Conservation (phyloP, 2,113 vertebrate genomes). For the Hyperopisus bebe region DNA sequence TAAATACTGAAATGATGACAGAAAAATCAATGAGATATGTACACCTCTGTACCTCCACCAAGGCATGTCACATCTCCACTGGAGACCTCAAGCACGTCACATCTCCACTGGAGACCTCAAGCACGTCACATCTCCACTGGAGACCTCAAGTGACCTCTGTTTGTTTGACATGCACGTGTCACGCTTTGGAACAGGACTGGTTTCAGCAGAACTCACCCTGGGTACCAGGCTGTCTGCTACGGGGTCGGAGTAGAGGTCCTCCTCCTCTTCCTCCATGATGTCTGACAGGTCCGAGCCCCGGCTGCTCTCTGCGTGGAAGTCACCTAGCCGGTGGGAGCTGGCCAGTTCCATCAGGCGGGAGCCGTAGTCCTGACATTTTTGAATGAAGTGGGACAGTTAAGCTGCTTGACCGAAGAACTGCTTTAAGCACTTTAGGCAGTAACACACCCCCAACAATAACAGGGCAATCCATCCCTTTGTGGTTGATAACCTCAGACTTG, state of each 20-base stretch:
- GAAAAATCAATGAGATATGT: conserved; percentile 7
- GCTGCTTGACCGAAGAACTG: background rate
- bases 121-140: background rate
- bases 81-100: background rate
- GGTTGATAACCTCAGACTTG: background rate
- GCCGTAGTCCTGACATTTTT: conserved; percentile 44
- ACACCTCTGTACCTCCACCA: background rate
- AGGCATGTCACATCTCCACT: background rate
- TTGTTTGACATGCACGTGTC: background rate
- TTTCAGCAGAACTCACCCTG: conserved; percentile 64
- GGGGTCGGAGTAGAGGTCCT: conserved; percentile 73
- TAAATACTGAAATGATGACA: conserved; percentile 21
- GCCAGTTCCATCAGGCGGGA: conserved; percentile 58
- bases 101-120: background rate
- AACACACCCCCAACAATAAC: background rate
- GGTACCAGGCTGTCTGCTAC: conserved; percentile 50
- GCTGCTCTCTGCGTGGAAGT: conserved; percentile 74
- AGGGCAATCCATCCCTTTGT: background rate
- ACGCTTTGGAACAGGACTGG: background rate
- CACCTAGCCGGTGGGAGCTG: conserved; percentile 37
- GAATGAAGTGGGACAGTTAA: background rate
- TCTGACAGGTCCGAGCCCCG: conserved; percentile 88
- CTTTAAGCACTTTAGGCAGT: background rate
- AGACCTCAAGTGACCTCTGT: background rate
- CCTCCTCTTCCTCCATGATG: conserved; percentile 92